Percentiles rank a stretch among this genome's conserved stretches.
Evolutionary conservation across 2,113 vertebrate species (phyloP).

Genomic region (Burhinus oedicnemus): DNA sequence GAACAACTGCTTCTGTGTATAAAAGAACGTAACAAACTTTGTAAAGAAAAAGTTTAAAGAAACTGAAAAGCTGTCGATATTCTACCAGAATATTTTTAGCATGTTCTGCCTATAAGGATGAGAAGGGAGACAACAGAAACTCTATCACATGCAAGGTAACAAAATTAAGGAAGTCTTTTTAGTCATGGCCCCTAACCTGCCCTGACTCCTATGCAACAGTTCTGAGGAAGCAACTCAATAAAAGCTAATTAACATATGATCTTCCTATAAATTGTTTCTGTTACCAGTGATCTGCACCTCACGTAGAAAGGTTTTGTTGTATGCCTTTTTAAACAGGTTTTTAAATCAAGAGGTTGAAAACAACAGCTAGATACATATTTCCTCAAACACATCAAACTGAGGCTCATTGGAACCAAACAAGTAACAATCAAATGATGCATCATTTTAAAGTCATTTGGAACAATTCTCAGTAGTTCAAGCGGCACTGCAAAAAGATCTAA

Average conservation of each 20-base stretch:
- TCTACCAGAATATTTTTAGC: neutral
- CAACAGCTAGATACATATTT: neutral
- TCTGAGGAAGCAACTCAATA: neutral
- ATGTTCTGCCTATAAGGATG: neutral
- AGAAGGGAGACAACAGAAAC: neutral
- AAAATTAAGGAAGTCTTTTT: neutral
- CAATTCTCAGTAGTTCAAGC: neutral
- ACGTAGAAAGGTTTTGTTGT: neutral
- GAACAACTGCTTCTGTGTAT: conserved; percentile 54
- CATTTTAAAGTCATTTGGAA: neutral
- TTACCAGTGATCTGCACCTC: neutral
- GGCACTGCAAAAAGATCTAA: accelerated
- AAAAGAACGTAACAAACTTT: neutral
- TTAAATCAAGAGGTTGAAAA: neutral
- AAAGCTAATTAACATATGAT: neutral
- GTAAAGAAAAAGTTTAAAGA: neutral
- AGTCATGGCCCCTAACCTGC: neutral
- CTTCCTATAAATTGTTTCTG: neutral
- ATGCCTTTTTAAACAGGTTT: neutral
- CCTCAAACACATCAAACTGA: neutral
- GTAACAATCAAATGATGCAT: neutral
- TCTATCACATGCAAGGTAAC: neutral
- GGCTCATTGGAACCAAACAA: neutral
- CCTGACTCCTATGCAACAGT: neutral
- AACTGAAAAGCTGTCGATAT: neutral